Evolutionary conservation across 2,888 invertebrate species (phyloP), one percentile per base, ranked within the genome.

Genomic region (Merodon equestris): DNA sequence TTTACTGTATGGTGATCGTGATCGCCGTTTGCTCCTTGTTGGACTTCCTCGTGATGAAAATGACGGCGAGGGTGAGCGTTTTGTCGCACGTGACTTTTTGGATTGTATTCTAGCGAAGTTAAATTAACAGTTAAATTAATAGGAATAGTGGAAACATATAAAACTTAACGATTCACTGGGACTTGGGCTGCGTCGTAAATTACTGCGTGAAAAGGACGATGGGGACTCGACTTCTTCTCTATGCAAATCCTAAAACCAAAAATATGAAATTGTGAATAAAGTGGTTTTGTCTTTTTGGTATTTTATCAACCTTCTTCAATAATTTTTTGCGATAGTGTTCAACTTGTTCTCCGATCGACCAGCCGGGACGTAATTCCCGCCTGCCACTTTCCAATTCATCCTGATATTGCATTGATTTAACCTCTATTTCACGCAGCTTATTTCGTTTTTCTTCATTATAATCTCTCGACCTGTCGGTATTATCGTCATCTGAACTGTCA

Each of bases 371-470:
- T 17, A 94, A 87, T 38, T 91, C 91, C 71, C 94, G 91, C 84
- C 93, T 91, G 0, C 97, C 97, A 1, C 94, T 93, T 90, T 98
- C 98, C 83, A 98, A 89, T 88, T 98, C 98, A 90, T 98, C 98
- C 89, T 97, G 97, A 90, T 97, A 98, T 87, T 96, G 95, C 90
- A 98, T 92, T 60, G 96, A 96, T 90, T 97, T 96, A 83, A 98
- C 93, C 90, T 99, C 99, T 84, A 99, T 96, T 88, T 98, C 98
- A 18, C 98, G 91, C 70, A 96, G 89, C 85, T 93, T 93, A 82
- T 91, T 92, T 50, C 96, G 92, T 84, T 93, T 91, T 85, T 94
- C 93, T 85, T 93, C 93, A 64, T 91, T 91, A 83, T 90, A 91
- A 85, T 92, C 92, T n/a, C 81, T 81, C 0, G 84, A 73, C 83